Evolutionary conservation across 2,888 invertebrate genomes (phyloP).

Genomic region (Tiphia femorata): DNA sequence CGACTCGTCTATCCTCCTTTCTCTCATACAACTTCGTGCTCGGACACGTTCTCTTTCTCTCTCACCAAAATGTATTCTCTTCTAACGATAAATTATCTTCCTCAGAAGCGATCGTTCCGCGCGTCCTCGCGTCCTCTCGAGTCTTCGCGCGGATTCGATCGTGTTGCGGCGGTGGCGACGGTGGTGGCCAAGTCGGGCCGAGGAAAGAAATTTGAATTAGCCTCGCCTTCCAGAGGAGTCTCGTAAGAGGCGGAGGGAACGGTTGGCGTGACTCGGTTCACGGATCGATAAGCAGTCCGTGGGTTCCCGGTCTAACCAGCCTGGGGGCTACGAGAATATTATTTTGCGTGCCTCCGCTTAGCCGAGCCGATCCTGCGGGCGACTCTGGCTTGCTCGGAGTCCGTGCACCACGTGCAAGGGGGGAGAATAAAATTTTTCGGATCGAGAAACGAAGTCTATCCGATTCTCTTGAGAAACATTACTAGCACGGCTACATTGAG

Average conservation of each 20-base stretch:
- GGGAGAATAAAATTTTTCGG: too few relatives aligned
- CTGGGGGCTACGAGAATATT: slow-evolving; percentile 57
- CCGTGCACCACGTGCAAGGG: too few relatives aligned
- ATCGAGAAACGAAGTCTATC: too few relatives aligned
- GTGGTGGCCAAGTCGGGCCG: background rate
- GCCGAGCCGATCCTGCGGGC: slow-evolving; percentile 30
- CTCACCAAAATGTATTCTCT: too few relatives aligned
- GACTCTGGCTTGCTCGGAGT: slow-evolving; percentile 28
- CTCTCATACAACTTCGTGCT: background rate
- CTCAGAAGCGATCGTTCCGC: too few relatives aligned
- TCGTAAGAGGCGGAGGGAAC: slow-evolving; percentile 34
- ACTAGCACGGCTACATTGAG: too few relatives aligned
- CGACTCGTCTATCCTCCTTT: background rate
- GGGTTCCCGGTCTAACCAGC: slow-evolving; percentile 47
- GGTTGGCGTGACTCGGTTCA: slow-evolving; percentile 61
- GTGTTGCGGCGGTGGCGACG: background rate
- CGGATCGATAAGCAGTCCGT: slow-evolving; percentile 50
- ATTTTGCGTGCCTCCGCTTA: slow-evolving; percentile 48
- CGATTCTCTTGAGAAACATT: too few relatives aligned
- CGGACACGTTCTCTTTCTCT: too few relatives aligned
- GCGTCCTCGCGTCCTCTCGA: too few relatives aligned
- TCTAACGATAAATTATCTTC: too few relatives aligned
- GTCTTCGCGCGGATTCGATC: background rate
- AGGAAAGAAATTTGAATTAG: slow-evolving; percentile 34
- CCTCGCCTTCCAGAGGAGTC: slow-evolving; percentile 35